Base-by-base conservation (phyloP, 2,888 invertebrate genomes). In the Trachelus iudaicus region DNA sequence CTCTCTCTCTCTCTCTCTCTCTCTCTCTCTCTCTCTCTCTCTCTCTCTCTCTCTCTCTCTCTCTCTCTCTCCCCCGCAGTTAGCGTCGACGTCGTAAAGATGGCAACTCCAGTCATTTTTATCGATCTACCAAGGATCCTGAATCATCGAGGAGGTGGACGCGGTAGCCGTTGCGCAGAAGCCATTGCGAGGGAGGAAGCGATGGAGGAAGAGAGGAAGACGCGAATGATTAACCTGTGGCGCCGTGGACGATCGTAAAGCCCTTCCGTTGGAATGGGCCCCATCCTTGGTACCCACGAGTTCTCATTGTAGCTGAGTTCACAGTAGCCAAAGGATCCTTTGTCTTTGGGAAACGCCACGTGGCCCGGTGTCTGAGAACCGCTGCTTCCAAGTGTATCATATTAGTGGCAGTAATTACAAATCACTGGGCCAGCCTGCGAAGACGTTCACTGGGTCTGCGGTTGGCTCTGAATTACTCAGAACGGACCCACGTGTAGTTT, bases 161-260 rank as follows among this genome's bases (percentile, higher is more conserved):
- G 23, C 56, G 56, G 56, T 56, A 56, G 56, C 56, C 23, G 9
- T 56, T 56, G 56, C 23, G 56, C 56, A 56, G 56, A 56, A 56
- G 56, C 56, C 6, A 56, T 23, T 69, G 80, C 75, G 80, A 73
- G 77, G 78, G 75, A 77, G 76, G 76, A 77, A 79, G 80, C 75
- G 77, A 79, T 76, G 76, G 69, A 75, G 75, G 75, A 77, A 83
- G 82, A 81, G 79, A 79, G 82, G 78, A 83, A 80, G 82, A 83
- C 80, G 81, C 82, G 81, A 86, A 87, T 84, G 88, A 88, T 87
- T 87, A 88, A 87, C 87, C 86, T 79, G 82, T 87, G 88, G 88
- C 88, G 87, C 87, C 88, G 87, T 81, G 82, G 77, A 81, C 78
- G 88, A 86, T 88, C 88, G 88, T 88, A 88, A 88, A 88, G 84